A percentile compares a stretch with the other conserved stretches of the same genome.
phyloP scores from a whole-genome alignment of 1,140 invertebrate genomes.

The Scaptomyza graminum region DNA sequence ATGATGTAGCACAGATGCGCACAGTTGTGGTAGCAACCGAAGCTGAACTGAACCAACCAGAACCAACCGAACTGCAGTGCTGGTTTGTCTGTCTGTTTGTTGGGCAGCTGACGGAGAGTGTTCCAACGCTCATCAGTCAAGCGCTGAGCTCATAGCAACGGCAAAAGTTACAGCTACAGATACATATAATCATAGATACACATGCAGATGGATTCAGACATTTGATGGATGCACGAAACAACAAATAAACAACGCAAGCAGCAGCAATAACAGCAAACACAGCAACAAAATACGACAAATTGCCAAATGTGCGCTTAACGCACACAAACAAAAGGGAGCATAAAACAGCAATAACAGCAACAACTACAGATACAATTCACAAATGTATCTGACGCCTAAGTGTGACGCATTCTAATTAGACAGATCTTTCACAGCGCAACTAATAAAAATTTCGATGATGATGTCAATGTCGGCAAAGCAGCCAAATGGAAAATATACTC shows the following conservation, averaged over 20 bases:
- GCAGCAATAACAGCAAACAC: conserved; percentile 4
- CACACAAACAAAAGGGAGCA: background rate
- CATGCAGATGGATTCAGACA: conserved; percentile 16
- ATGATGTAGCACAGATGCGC: conserved; percentile 32
- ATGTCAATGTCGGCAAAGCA: conserved; percentile 29
- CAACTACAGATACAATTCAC: background rate
- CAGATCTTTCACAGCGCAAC: conserved; percentile 11
- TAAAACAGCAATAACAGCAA: background rate
- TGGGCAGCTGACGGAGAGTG: background rate
- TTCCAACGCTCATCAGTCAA: conserved; percentile 29
- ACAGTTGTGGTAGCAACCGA: conserved; percentile 21
- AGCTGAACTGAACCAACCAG: background rate
- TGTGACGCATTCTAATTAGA: conserved; percentile 45
- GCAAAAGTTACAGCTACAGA: conserved; percentile 1
- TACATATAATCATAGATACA: conserved; percentile 4
- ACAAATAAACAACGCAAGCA: conserved; percentile 6
- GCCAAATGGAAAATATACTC: conserved; percentile 7
- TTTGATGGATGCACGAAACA: conserved; percentile 32
- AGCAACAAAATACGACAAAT: conserved; percentile 36
- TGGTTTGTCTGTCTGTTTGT: too few species aligned
- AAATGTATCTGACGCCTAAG: conserved; percentile 29
- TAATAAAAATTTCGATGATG: conserved; percentile 15
- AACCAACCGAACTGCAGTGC: conserved; percentile 1
- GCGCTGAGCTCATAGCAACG: conserved; percentile 15
- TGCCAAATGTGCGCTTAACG: conserved; percentile 21